Conservation (phyloP, 2,113 vertebrate species). For the Ondatra zibethicus region DNA sequence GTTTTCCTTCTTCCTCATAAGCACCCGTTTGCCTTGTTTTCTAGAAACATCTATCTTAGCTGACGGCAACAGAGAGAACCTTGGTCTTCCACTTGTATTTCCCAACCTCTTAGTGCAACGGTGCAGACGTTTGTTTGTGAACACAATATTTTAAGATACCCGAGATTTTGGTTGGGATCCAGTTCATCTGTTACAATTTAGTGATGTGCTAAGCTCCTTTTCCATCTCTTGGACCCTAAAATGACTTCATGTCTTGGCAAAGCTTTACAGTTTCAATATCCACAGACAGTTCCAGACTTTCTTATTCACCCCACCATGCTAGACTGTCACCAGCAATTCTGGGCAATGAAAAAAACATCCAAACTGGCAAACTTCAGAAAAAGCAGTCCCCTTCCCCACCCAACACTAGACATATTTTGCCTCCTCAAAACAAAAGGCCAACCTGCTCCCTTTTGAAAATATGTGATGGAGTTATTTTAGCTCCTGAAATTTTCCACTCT, state of each 20-base stretch:
- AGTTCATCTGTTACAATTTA: slow-evolving; percentile 79
- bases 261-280: slow-evolving; percentile 58
- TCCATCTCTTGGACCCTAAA: slow-evolving; percentile 65
- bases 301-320: slow-evolving; percentile 20
- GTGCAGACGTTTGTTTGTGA: slow-evolving; percentile 70
- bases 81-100: slow-evolving; percentile 33
- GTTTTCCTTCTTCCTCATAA: slow-evolving; percentile 54
- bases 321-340: slow-evolving; percentile 58
- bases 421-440: slow-evolving; percentile 73
- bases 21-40: slow-evolving; percentile 56
- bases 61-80: slow-evolving; percentile 49
- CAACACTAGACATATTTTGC: slow-evolving; percentile 56
- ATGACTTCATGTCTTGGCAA: slow-evolving; percentile 76
- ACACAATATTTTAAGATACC: slow-evolving; percentile 61
- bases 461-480: slow-evolving; percentile 66
- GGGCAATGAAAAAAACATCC: slow-evolving; percentile 66
- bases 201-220: slow-evolving; percentile 68
- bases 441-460: slow-evolving; percentile 68
- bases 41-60: slow-evolving; percentile 54
- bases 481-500: slow-evolving; percentile 55
- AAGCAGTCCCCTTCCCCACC: neutral
- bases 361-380: slow-evolving; percentile 68
- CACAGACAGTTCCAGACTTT: slow-evolving; percentile 51
- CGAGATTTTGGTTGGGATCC: slow-evolving; percentile 61
- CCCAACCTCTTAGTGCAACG: slow-evolving; percentile 44